These are phyloP conservation scores for Colletes gigas DNA, from an alignment of 1,140 invertebrate genomes.

Conservation along the genomic window DNA sequence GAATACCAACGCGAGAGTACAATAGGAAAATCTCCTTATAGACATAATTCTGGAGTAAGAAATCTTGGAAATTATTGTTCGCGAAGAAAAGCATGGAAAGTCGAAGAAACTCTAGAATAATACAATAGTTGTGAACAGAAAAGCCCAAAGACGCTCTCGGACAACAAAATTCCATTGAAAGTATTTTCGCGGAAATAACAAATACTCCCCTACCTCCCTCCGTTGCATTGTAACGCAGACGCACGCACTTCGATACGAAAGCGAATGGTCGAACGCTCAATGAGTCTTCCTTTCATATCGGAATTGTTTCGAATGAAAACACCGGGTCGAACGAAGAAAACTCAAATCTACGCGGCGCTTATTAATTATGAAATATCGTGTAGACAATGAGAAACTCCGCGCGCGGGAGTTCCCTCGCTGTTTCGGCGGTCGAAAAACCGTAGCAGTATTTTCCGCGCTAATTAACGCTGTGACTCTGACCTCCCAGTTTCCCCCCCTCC, in stretches of 20 bases:
- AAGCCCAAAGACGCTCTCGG: neutral
- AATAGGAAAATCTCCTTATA: neutral
- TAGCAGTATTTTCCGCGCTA: slow-evolving; percentile 29
- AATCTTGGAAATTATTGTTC: neutral
- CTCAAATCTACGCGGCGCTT: neutral
- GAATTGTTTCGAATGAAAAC: slow-evolving; percentile 2
- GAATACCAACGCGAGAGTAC: neutral
- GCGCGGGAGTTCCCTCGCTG: neutral
- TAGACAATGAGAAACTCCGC: neutral
- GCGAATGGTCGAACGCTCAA: neutral
- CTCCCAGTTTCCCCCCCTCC: neutral
- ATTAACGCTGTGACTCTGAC: slow-evolving; percentile 41
- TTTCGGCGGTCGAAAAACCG: slow-evolving; percentile 32
- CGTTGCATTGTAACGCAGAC: too few species aligned
- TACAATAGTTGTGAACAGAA: neutral
- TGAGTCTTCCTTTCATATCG: neutral
- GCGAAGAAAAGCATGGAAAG: too few species aligned
- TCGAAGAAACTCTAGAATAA: neutral
- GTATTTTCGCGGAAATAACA: neutral
- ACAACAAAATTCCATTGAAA: too few species aligned
- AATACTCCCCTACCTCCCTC: too few species aligned
- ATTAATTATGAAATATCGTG: slow-evolving; percentile 55
- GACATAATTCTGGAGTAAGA: neutral
- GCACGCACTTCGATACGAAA: neutral
- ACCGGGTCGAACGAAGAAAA: neutral